Evolutionary conservation across 2,888 invertebrate genomes (phyloP).

Genomic region (Catocala sponsa): DNA sequence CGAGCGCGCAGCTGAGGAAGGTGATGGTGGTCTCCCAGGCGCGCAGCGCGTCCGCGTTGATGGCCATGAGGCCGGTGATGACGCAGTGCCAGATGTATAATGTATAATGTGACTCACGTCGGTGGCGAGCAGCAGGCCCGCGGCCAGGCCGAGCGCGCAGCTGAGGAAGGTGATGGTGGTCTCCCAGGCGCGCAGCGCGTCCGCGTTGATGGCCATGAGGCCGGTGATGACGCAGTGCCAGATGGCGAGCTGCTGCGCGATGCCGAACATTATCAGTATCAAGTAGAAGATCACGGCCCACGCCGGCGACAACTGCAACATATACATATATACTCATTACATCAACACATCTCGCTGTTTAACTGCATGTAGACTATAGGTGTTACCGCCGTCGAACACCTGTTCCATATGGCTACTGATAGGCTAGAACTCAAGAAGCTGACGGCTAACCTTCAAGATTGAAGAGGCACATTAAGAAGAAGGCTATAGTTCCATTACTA

Average conservation of each 20-base stretch:
- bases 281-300: constrained; percentile 96
- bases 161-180: constrained; percentile 94
- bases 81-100: constrained; percentile 94
- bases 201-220: constrained; percentile 93
- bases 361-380: too few relatives aligned
- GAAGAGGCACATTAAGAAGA: too few relatives aligned
- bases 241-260: constrained; percentile 95
- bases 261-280: constrained; percentile 94
- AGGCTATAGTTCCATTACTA: too few relatives aligned
- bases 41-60: constrained; percentile 91
- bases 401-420: too few relatives aligned
- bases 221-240: constrained; percentile 97
- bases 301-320: constrained; percentile 91
- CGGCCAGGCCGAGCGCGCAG: constrained; percentile 93
- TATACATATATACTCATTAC: too few relatives aligned
- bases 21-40: constrained; percentile 95
- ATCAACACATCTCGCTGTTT: too few relatives aligned
- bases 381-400: too few relatives aligned
- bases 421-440: too few relatives aligned
- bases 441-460: too few relatives aligned
- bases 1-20: constrained; percentile 94
- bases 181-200: constrained; percentile 92
- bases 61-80: constrained; percentile 94
- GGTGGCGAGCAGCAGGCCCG: constrained; percentile 95
- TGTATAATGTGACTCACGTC: constrained; percentile 88